Evolutionary conservation across 2,888 invertebrate species (phyloP).

Genomic region (Silvanus unidentatus): DNA sequence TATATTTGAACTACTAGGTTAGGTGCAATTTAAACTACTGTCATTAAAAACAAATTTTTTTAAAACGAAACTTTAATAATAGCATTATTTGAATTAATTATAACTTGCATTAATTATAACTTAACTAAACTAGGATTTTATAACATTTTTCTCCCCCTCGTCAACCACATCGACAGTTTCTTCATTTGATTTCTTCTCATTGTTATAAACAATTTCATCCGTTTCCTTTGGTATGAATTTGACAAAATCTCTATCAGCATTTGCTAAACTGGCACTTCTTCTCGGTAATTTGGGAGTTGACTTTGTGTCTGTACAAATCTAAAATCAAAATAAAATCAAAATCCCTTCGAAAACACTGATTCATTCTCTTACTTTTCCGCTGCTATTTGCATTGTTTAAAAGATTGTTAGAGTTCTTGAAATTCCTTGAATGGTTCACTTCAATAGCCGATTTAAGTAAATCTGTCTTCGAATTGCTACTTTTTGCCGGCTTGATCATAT

Average conservation of each 20-base stretch:
- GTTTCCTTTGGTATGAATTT: conserved; percentile 29
- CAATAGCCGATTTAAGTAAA: conserved; percentile 62
- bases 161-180: too few species aligned
- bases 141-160: too few species aligned
- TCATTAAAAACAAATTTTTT: too few species aligned
- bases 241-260: conserved; percentile 7
- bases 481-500: conserved; percentile 46
- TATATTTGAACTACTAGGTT: too few species aligned
- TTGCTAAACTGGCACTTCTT: conserved; percentile 12
- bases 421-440: conserved; percentile 53
- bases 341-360: not conserved
- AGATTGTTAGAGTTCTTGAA: conserved; percentile 23
- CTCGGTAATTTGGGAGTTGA: conserved; percentile 12
- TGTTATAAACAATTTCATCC: conserved; percentile 21
- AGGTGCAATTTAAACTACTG: too few species aligned
- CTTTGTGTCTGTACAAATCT: conserved; percentile 14
- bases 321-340: conserved; percentile 9
- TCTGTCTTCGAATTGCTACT: conserved; percentile 59
- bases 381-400: conserved; percentile 21
- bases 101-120: too few species aligned
- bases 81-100: too few species aligned
- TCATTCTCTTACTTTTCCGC: conserved; percentile 20
- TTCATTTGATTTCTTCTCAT: too few species aligned
- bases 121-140: too few species aligned
- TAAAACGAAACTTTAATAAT: too few species aligned